Evolutionary conservation across 1,140 invertebrate genomes (phyloP), one percentile per base, ranked within the genome.

Genomic region (Nymphalis io): DNA sequence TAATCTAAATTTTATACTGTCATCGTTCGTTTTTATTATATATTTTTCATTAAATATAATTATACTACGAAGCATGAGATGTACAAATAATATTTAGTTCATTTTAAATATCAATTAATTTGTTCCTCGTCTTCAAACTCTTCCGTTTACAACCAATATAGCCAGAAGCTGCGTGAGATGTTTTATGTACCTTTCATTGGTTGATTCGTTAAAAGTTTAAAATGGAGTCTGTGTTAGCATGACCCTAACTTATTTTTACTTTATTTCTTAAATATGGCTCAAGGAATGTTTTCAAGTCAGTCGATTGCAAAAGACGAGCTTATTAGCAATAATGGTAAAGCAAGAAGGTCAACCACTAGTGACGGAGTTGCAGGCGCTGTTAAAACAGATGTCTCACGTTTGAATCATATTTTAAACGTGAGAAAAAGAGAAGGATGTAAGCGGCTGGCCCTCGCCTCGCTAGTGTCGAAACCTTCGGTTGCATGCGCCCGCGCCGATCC

Each of bases 291-390:
- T 76, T 78, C 60, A 74, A 74, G 69, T 62, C 61, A 64, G 68
- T 58, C 66, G 76, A 83, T 89, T 89, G 85, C 84, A 84, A 88
- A 88, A 89, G 68, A 78, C 73, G 68, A 80, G 76, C 76, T 84
- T 87, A 84, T 83, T 83, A 87, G 85, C 85, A 87, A 88, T 86
- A 88, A 86, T 84, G 79, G 81, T 85, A 76, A 78, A 79, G 73
- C 73, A 77, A 81, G 85, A 88, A 90, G 88, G 88, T 88, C 84
- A 80, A 73, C 86, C 80, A 82, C 75, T 82, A 80, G 65, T 78
- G 73, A 79, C 78, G 76, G 65, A 70, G 74, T 69, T 76, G 76
- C 80, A 78, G 70, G 60, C 73, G 66, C 66, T 64, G 44, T 62
- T 62, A 58, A 53, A 60, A 18, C 21, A 40, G 59, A 69, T 58